phyloP scores from a whole-genome alignment of 2,113 vertebrate species.

The Ancistrus triradiatus region DNA sequence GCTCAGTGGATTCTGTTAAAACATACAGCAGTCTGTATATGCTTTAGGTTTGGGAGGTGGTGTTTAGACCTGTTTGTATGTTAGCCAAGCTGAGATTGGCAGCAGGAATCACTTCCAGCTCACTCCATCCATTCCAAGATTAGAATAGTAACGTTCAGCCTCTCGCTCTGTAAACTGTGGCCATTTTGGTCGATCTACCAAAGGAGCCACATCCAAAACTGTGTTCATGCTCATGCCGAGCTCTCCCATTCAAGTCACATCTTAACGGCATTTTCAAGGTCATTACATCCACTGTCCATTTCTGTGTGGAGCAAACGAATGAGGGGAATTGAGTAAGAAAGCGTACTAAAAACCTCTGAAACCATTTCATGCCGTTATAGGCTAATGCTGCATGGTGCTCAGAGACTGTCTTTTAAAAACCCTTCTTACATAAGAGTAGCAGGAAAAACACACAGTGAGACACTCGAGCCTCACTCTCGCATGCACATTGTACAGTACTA shows the following conservation, averaged over 20 bases:
- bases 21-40: not conserved
- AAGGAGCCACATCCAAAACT: conserved; percentile 39
- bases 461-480: too few relatives aligned
- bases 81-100: conserved; percentile 7
- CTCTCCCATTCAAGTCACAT: conserved; percentile 16
- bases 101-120: conserved; percentile 36
- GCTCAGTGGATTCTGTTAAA: conserved; percentile 2
- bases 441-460: not conserved
- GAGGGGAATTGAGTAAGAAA: too few relatives aligned
- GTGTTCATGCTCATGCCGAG: conserved; percentile 47
- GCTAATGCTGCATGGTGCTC: conserved; percentile 14
- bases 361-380: not conserved
- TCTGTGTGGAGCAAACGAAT: not conserved
- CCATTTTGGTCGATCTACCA: conserved; percentile 28
- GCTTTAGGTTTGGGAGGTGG: conserved; percentile 4
- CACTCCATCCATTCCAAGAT: conserved; percentile 59
- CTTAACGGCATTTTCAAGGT: conserved; percentile 39
- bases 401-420: not conserved
- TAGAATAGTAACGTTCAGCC: conserved; percentile 52
- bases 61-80: not conserved
- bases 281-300: conserved; percentile 36
- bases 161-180: conserved; percentile 35
- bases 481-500: too few relatives aligned
- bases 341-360: not conserved
- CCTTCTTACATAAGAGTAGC: not conserved